Evolutionary conservation across 1,140 invertebrate species (phyloP), one percentile per base, ranked within the genome.

Genomic region (Adelges cooleyi): DNA sequence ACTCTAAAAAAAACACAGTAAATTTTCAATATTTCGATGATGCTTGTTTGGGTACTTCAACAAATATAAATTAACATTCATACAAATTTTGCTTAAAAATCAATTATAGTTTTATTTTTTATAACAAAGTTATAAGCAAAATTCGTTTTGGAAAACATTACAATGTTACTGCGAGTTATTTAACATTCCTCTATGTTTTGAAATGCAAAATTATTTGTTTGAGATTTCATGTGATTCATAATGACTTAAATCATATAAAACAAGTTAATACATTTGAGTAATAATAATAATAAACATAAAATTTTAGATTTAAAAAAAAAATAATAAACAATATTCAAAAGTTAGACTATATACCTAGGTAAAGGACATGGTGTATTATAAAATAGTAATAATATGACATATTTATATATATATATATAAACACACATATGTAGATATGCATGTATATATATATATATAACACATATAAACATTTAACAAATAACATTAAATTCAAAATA

Each of bases 111-210:
- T n/a, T n/a, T n/a, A n/a, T n/a, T n/a, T n/a, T n/a, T n/a, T n/a
- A n/a, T n/a, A n/a, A n/a, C n/a, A n/a, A n/a, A n/a, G n/a, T n/a
- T n/a, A n/a, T n/a, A n/a, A n/a, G n/a, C n/a, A n/a, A 33, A 33
- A 33, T 62, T 62, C 42, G 23, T 62, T 62, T 62, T 62, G 56
- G 54, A 62, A 62, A 48, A 62, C 18, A 46, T 62, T 46, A 62
- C 40, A 62, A 62, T 46, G 25, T 20, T 62, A 46, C 27, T 42
- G 22, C 9, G 20, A n/a, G n/a, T 59, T 59, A 62, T 10, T 33
- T 33, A 33, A 17, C 29, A 20, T 62, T 62, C n/a, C n/a, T 8
- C n/a, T 44, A 11, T 62, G 15, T 62, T 62, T 22, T 29, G 15
- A 62, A 62, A 62, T 62, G 25, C 25, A 33, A 29, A 33, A 33